Evolutionary conservation across 2,797 vertebrate species (phyloP).

Genomic region (Menidia menidia): DNA sequence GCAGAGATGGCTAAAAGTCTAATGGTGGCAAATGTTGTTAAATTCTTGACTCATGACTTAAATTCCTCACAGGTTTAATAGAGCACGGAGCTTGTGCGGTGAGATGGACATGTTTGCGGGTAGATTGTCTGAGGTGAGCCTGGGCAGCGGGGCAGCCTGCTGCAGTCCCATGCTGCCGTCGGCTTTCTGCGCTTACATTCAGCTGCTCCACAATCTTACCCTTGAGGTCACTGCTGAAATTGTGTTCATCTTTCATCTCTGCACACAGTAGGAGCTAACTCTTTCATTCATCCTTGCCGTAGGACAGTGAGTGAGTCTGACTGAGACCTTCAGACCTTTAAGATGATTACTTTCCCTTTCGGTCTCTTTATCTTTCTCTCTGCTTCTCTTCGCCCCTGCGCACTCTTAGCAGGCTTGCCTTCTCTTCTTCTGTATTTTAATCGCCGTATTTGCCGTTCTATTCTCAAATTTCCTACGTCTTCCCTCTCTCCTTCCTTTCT

Average conservation of each 20-base stretch:
- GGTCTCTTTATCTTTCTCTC: conserved; percentile 55
- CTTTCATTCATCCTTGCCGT: conserved; percentile 56
- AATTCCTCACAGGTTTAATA: background rate
- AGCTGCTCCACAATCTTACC: conserved; percentile 45
- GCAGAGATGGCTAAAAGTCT: background rate
- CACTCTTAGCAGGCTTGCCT: conserved; percentile 6
- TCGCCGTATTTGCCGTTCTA: conserved; percentile 27
- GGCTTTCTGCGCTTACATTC: conserved; percentile 41
- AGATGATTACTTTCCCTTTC: conserved; percentile 69
- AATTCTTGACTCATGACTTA: background rate
- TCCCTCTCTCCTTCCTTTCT: background rate
- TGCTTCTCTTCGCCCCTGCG: conserved; percentile 20
- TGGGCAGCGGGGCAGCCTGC: conserved; percentile 19
- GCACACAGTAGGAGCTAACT: conserved; percentile 48
- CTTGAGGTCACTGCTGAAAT: conserved; percentile 53
- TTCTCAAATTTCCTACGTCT: conserved; percentile 3
- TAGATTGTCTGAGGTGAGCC: conserved; percentile 18
- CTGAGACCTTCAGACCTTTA: conserved; percentile 71
- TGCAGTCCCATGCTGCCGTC: conserved; percentile 26
- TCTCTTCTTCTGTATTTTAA: conserved; percentile 26
- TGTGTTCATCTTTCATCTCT: conserved; percentile 63
- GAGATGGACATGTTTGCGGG: background rate
- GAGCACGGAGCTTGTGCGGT: conserved; percentile 2
- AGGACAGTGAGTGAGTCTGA: conserved; percentile 63
- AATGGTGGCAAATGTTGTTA: background rate